These are phyloP conservation scores for Cyclophora albipunctata DNA, from an alignment of 2,888 invertebrate genomes.

Conservation along the genomic window DNA sequence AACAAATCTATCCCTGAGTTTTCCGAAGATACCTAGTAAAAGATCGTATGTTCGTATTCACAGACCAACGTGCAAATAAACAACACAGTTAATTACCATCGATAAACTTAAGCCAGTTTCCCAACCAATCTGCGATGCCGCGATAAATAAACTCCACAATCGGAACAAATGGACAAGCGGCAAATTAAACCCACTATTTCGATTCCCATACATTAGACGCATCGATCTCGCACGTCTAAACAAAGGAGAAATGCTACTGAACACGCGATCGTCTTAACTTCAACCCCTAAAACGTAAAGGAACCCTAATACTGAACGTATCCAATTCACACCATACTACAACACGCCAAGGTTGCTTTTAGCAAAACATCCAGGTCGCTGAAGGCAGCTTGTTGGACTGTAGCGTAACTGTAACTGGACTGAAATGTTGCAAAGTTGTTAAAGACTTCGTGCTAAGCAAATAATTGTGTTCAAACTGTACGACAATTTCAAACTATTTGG, in stretches of 20 bases:
- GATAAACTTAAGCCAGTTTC: constrained; percentile 16
- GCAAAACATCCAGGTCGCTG: background rate
- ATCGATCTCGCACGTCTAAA: constrained; percentile 71
- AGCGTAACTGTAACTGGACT: too few species aligned
- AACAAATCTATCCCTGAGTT: too few species aligned
- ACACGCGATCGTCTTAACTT: constrained; percentile 63
- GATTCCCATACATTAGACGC: constrained; percentile 67
- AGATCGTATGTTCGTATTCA: too few species aligned
- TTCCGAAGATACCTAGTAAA: too few species aligned
- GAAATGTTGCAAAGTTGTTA: too few species aligned
- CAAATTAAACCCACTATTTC: constrained; percentile 67
- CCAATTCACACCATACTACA: constrained; percentile 8
- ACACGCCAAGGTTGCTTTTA: constrained; percentile 1
- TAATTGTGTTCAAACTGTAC: too few species aligned
- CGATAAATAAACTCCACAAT: constrained; percentile 68
- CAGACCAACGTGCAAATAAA: too few species aligned
- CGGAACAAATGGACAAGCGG: constrained; percentile 72
- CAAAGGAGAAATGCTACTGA: constrained; percentile 57
- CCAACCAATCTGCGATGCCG: constrained; percentile 42
- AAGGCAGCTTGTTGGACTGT: too few species aligned
- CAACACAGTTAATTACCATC: constrained; percentile 13
- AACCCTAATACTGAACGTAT: constrained; percentile 14
- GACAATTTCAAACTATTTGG: too few species aligned
- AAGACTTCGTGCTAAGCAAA: too few species aligned
- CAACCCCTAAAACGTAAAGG: constrained; percentile 27